These are phyloP conservation scores for Micrasema longulum DNA, from an alignment of 1,140 invertebrate genomes.

Conservation along the genomic window DNA sequence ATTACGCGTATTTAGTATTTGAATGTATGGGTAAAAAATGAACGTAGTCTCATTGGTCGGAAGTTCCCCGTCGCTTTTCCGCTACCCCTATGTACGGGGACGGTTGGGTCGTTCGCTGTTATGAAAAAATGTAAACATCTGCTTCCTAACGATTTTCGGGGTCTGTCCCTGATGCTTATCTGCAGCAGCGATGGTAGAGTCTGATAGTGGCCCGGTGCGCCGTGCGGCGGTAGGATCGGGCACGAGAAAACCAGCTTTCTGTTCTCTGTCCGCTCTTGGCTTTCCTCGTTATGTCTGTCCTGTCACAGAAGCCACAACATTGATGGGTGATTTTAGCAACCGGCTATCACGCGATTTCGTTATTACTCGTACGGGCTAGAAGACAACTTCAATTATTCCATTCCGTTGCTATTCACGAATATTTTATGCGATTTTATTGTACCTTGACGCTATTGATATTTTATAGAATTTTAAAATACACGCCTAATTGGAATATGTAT, in stretches of 20 bases:
- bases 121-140: slow-evolving; percentile 45
- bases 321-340: slow-evolving; percentile 28
- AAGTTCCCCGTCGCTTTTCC: slow-evolving; percentile 42
- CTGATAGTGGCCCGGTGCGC: slow-evolving; percentile 28
- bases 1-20: too few relatives aligned
- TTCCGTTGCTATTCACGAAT: too few relatives aligned
- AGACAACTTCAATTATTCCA: too few relatives aligned
- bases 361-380: neutral
- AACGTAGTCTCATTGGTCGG: slow-evolving; percentile 26
- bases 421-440: too few relatives aligned
- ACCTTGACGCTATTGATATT: too few relatives aligned
- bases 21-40: too few relatives aligned
- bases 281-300: slow-evolving; percentile 31
- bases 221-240: neutral
- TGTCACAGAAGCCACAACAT: slow-evolving; percentile 21
- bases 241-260: too few relatives aligned
- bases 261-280: slow-evolving; percentile 15
- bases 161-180: slow-evolving; percentile 40
- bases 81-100: slow-evolving; percentile 29
- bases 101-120: slow-evolving; percentile 17
- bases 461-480: too few relatives aligned
- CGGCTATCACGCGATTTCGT: slow-evolving; percentile 25
- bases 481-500: too few relatives aligned
- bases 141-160: slow-evolving; percentile 43
- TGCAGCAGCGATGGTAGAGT: slow-evolving; percentile 18